Base-by-base conservation (phyloP, 2,797 vertebrate genomes). In the Channa striata region DNA sequence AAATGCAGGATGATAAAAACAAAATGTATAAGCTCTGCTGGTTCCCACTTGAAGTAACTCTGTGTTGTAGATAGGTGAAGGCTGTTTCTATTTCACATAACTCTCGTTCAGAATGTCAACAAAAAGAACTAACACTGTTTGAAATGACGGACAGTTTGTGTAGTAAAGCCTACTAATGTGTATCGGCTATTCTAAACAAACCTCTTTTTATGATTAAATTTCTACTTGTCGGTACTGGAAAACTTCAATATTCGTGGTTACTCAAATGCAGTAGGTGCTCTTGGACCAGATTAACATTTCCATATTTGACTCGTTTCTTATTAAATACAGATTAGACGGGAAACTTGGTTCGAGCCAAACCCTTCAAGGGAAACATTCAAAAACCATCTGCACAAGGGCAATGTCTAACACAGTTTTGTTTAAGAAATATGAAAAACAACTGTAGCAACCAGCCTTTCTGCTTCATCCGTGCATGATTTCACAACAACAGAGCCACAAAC, bases 261-360 rank as follows among this genome's bases (percentile, higher is more conserved):
- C 19, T 47, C 19, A 53, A 52, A 68, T 8, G 2, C 34, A 36
- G 10, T 8, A 23, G 19, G 11, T 34, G 37, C 10, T 20, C 14
- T 11, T 19, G 6, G 8, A 20, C 49, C 7, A 30, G 59, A 65
- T 60, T 59, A 70, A 25, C 3, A 1, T 40, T 14, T 40, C 39
- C 39, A 40, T 40, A 14, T 25, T n/a, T 59, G 11, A 33, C 20
- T 58, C 53, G 12, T 42, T 20, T 58, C 10, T 40, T 40, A 12
- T 13, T 5, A 42, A 23, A 46, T 10, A 51, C 44, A 59, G 50
- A 56, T 56, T 66, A 60, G 48, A 50, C 36, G 13, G 20, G 36
- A 65, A 65, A 64, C 4, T 20, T n/a, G 19, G 49, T 34, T 6
- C 3, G 33, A 16, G 14, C 14, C n/a, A 37, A 9, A 40, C 5